Percentiles rank a stretch among this genome's conserved stretches.
These are phyloP conservation scores for Adrianichthys oophorus DNA, from an alignment of 2,797 vertebrate species.

Conservation along the genomic window DNA sequence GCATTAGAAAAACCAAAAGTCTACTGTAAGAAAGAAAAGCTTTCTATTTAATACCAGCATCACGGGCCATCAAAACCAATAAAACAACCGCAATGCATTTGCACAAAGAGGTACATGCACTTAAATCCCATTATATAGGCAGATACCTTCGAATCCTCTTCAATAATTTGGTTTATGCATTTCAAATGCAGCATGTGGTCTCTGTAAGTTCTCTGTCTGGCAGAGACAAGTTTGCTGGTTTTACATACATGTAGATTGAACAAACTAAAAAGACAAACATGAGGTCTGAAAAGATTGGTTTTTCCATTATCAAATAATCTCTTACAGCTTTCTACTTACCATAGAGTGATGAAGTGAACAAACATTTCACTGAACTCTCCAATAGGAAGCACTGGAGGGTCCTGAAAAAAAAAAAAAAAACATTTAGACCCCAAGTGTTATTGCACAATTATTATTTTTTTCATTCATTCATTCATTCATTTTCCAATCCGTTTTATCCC, in stretches of 20 bases:
- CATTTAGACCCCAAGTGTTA: neutral
- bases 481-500: no score
- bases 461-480: no score
- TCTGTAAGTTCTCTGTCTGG: slow-evolving; percentile 14
- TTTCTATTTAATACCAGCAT: slow-evolving; percentile 35
- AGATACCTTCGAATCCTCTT: slow-evolving; percentile 21
- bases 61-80: slow-evolving; percentile 9
- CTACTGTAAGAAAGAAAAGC: slow-evolving; percentile 14
- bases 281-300: neutral
- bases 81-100: slow-evolving; percentile 39
- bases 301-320: slow-evolving; percentile 17
- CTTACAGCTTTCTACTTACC: slow-evolving; percentile 82
- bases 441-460: neutral
- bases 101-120: slow-evolving; percentile 33
- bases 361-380: slow-evolving; percentile 95
- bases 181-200: slow-evolving; percentile 30
- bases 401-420: slow-evolving; percentile 70
- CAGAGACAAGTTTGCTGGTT: slow-evolving; percentile 7
- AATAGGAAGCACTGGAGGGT: slow-evolving; percentile 93
- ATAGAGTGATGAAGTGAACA: slow-evolving; percentile 98
- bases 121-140: slow-evolving; percentile 29
- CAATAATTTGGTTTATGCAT: slow-evolving; percentile 23
- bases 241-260: slow-evolving; percentile 4
- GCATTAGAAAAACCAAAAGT: slow-evolving; percentile 44
- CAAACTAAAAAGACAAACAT: slow-evolving; percentile 6